These are phyloP conservation scores for Cacatua alba DNA, from an alignment of 2,113 vertebrate species.

Conservation along the genomic window DNA sequence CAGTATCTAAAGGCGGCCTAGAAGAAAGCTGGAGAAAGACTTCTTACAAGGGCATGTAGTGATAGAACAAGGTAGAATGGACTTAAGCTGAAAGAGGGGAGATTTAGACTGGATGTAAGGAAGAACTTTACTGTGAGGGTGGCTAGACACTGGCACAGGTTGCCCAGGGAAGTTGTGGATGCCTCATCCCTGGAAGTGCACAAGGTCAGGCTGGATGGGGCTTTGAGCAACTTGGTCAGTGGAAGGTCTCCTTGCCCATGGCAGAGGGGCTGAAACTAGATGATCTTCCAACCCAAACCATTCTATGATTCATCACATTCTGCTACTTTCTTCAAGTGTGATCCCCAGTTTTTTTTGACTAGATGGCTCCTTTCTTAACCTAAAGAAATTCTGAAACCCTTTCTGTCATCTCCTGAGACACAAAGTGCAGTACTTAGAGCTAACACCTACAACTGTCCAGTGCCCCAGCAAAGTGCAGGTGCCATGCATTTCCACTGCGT, in stretches of 20 bases:
- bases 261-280: not conserved
- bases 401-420: not conserved
- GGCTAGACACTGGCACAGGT: not conserved
- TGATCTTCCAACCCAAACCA: not conserved
- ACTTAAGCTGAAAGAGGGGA: not conserved
- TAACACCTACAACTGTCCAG: not conserved
- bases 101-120: not conserved
- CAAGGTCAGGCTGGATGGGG: not conserved
- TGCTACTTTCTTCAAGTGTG: not conserved
- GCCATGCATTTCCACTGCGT: accelerated
- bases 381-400: not conserved
- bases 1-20: not conserved
- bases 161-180: not conserved
- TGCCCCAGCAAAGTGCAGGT: not conserved
- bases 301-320: not conserved
- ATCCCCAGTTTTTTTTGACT: not conserved
- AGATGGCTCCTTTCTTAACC: not conserved
- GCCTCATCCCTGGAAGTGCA: not conserved
- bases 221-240: not conserved
- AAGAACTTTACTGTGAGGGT: not conserved
- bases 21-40: not conserved
- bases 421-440: not conserved
- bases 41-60: not conserved
- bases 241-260: not conserved
- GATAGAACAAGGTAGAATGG: not conserved